Conservation (phyloP, 2,797 vertebrate genomes). For the Acrossocheilus wenchowensis region DNA sequence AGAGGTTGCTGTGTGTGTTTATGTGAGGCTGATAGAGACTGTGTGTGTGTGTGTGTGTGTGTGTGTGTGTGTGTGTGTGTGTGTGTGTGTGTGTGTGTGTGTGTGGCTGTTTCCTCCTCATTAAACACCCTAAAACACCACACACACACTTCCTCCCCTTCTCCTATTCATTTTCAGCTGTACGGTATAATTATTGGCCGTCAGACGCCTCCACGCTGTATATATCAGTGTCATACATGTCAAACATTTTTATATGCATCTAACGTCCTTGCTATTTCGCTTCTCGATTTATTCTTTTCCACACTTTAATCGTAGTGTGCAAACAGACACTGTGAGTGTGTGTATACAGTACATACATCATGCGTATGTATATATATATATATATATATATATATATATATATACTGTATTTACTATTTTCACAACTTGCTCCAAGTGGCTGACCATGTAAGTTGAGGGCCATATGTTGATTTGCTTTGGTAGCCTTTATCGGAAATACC, state of each 20-base stretch:
- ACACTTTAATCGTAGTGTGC: not conserved
- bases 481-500: slow-evolving; percentile 39
- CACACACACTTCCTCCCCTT: not conserved
- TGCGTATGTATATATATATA: not conserved
- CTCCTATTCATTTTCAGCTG: slow-evolving; percentile 14
- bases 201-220: slow-evolving; percentile 35
- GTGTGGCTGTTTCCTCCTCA: not conserved
- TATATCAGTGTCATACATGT: slow-evolving; percentile 31
- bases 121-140: slow-evolving; percentile 30
- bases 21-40: not conserved
- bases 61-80: too few relatives aligned
- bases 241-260: slow-evolving; percentile 13
- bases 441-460: slow-evolving; percentile 50
- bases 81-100: too few relatives aligned
- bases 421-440: slow-evolving; percentile 46
- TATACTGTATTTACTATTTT: not conserved
- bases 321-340: not conserved
- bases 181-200: slow-evolving; percentile 40
- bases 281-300: not conserved
- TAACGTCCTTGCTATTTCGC: not conserved
- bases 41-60: slow-evolving; percentile 30
- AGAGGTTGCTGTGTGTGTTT: slow-evolving; percentile 26
- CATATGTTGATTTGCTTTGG: slow-evolving; percentile 45
- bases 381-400: too few relatives aligned
- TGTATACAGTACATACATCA: not conserved